Evolutionary conservation across 2,888 invertebrate genomes (phyloP).

Genomic region (Zonitis immaculata): DNA sequence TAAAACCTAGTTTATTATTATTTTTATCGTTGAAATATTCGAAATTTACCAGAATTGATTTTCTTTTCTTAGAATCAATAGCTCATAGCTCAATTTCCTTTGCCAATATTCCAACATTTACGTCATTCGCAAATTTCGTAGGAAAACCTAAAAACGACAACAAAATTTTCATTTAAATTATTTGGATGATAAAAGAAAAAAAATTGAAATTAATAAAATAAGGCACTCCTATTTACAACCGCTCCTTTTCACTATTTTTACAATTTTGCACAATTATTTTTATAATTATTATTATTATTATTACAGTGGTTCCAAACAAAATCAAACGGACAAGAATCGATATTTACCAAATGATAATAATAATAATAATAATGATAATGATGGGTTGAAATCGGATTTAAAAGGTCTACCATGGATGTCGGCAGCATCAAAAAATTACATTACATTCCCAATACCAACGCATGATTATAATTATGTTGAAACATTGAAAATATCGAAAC

Average conservation of each 20-base stretch:
- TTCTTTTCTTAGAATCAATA: not conserved
- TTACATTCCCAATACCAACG: conserved; percentile 23
- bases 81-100: not conserved
- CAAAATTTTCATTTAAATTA: no score
- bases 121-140: not conserved
- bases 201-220: no score
- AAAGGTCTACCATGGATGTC: conserved; percentile 32
- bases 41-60: no score
- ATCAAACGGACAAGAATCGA: not conserved
- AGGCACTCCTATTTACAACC: no score
- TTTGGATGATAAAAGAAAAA: no score
- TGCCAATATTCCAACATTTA: not conserved
- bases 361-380: not conserved
- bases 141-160: no score
- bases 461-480: conserved; percentile 28
- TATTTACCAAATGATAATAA: not conserved
- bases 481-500: conserved; percentile 23
- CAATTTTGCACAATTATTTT: not conserved
- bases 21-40: no score
- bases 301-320: not conserved
- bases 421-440: conserved; percentile 27
- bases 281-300: not conserved
- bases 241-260: no score
- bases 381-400: not conserved
- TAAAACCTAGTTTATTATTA: no score